phyloP scores from a whole-genome alignment of 2,888 invertebrate species.

The Pharmacophagus antenor region DNA sequence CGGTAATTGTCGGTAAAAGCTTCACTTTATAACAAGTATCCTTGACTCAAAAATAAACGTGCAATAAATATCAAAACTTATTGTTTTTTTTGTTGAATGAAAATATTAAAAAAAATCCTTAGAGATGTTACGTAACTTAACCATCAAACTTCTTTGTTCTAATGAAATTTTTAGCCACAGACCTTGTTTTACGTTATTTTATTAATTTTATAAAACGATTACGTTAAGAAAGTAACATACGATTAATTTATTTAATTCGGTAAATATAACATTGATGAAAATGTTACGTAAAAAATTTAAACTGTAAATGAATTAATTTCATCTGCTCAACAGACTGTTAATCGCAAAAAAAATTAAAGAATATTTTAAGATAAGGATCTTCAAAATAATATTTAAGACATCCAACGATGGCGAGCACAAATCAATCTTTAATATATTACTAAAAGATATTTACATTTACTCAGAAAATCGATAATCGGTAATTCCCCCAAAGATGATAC shows the following conservation, averaged over 20 bases:
- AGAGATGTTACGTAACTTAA: slow-evolving; percentile 18
- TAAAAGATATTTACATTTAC: not conserved
- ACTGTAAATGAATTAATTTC: not conserved
- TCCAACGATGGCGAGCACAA: not conserved
- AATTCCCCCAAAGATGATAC: not conserved
- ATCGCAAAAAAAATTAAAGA: not conserved
- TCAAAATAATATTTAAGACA: not conserved
- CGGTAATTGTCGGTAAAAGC: no score
- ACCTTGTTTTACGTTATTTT: not conserved
- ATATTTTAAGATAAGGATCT: not conserved
- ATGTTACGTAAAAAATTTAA: no score
- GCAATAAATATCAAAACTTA: not conserved
- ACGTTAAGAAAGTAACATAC: not conserved
- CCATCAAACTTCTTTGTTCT: slow-evolving; percentile 22
- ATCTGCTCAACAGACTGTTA: no score
- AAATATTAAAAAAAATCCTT: not conserved
- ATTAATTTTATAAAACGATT: not conserved
- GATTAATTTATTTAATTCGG: no score
- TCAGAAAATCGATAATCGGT: not conserved
- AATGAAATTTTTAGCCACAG: not conserved
- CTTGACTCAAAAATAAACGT: no score
- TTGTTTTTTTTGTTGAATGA: not conserved
- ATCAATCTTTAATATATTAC: not conserved
- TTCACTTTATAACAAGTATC: no score
- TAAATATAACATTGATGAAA: no score